Evolutionary conservation across 2,888 invertebrate genomes (phyloP).

Genomic region (Drosophila anomelani): DNA sequence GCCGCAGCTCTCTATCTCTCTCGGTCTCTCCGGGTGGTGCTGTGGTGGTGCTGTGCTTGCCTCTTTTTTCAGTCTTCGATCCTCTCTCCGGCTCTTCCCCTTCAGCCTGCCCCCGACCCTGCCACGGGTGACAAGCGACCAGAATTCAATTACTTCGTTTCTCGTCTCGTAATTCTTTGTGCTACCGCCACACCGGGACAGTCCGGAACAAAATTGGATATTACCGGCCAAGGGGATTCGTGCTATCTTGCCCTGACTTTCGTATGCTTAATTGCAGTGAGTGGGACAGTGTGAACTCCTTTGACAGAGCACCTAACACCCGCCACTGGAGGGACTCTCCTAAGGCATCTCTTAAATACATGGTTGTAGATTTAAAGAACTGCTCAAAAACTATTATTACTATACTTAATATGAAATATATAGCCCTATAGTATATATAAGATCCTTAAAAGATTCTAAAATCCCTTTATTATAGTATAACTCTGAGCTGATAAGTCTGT

Average conservation of each 20-base stretch:
- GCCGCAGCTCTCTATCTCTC: neutral
- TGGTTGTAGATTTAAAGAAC: neutral
- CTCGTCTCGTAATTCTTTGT: conserved; percentile 38
- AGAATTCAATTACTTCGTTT: conserved; percentile 41
- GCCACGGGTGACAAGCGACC: conserved; percentile 23
- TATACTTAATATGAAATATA: too few species aligned
- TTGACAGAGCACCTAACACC: neutral
- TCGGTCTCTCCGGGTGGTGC: conserved; percentile 4
- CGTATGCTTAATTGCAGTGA: conserved; percentile 14
- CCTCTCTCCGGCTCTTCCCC: conserved; percentile 15
- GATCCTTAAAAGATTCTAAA: too few species aligned
- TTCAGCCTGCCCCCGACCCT: neutral
- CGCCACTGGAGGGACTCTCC: neutral
- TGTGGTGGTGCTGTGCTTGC: neutral
- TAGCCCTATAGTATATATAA: too few species aligned
- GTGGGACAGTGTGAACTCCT: neutral
- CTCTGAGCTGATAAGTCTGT: accelerated
- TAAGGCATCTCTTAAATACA: neutral
- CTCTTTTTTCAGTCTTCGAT: conserved; percentile 23
- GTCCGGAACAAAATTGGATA: conserved; percentile 52
- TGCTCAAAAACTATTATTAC: neutral
- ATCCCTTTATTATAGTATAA: neutral
- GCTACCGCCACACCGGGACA: conserved; percentile 37
- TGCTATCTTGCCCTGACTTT: conserved; percentile 23
- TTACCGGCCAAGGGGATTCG: conserved; percentile 26